Evolutionary conservation across 1,140 invertebrate species (phyloP).

Genomic region (Drosophila obscura): DNA sequence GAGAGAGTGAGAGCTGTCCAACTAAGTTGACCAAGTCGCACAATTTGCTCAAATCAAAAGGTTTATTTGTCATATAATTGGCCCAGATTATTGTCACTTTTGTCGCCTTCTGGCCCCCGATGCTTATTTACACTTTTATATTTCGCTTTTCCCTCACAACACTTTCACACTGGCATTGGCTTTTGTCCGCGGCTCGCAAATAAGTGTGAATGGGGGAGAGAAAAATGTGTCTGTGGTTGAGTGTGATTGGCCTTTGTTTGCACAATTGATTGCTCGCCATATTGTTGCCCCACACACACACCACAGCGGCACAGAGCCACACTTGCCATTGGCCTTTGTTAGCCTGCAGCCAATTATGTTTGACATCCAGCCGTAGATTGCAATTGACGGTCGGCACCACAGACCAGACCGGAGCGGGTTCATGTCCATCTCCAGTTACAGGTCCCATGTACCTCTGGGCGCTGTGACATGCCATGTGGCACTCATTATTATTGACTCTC

Average conservation of each 20-base stretch:
- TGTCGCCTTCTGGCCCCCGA: conserved; percentile 23
- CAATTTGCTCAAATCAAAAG: conserved; percentile 42
- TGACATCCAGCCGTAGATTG: conserved; percentile 59
- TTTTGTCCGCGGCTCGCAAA: conserved; percentile 24
- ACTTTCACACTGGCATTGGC: no score
- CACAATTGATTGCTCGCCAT: conserved; percentile 67
- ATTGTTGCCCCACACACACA: conserved; percentile 28
- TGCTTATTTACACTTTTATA: conserved; percentile 62
- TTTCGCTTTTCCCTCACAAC: not conserved
- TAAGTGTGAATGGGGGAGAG: conserved; percentile 40
- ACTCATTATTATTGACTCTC: conserved; percentile 32
- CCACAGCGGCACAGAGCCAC: not conserved
- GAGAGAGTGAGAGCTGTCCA: no score
- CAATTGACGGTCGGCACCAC: conserved; percentile 38
- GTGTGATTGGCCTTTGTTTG: conserved; percentile 57
- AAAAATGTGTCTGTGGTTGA: conserved; percentile 21
- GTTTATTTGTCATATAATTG: conserved; percentile 67
- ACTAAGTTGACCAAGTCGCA: not conserved
- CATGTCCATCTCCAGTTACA: not conserved
- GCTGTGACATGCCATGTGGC: conserved; percentile 13
- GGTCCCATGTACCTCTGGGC: conserved; percentile 6
- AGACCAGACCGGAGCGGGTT: not conserved
- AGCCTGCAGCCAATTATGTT: conserved; percentile 70
- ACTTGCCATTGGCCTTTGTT: conserved; percentile 52
- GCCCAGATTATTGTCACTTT: conserved; percentile 49